These are phyloP conservation scores for Esperia sulphurella DNA, from an alignment of 2,888 invertebrate species.

Conservation along the genomic window DNA sequence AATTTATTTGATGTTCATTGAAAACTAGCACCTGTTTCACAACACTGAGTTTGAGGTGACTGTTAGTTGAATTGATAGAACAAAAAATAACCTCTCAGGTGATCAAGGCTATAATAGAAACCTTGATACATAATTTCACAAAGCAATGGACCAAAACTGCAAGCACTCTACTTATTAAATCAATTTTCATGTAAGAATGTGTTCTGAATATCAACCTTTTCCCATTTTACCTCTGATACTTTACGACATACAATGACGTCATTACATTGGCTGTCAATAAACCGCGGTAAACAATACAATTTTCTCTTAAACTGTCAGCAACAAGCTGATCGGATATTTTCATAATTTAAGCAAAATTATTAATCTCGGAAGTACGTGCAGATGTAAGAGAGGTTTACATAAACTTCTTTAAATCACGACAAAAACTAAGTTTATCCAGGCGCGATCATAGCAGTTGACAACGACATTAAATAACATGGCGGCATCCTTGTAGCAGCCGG, in stretches of 20 bases:
- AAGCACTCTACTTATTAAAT: neutral
- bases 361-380: neutral
- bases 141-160: neutral
- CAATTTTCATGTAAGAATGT: neutral
- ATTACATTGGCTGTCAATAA: conserved; percentile 74
- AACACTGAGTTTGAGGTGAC: conserved; percentile 6
- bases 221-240: neutral
- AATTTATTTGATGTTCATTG: too few relatives aligned
- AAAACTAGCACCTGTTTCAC: too few relatives aligned
- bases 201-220: neutral
- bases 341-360: neutral
- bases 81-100: conserved; percentile 54
- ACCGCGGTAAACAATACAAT: conserved; percentile 64
- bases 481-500: conserved; percentile 75
- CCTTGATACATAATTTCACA: conserved; percentile 29
- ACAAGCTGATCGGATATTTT: neutral
- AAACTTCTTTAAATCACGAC: conserved; percentile 33
- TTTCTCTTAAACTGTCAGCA: conserved; percentile 7
- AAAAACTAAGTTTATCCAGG: conserved; percentile 45
- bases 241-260: conserved; percentile 60
- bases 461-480: conserved; percentile 78
- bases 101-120: conserved; percentile 41
- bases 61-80: conserved; percentile 27
- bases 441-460: conserved; percentile 70
- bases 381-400: conserved; percentile 28